Evolutionary conservation across 2,888 invertebrate species (phyloP).

Genomic region (Tipula confusa): DNA sequence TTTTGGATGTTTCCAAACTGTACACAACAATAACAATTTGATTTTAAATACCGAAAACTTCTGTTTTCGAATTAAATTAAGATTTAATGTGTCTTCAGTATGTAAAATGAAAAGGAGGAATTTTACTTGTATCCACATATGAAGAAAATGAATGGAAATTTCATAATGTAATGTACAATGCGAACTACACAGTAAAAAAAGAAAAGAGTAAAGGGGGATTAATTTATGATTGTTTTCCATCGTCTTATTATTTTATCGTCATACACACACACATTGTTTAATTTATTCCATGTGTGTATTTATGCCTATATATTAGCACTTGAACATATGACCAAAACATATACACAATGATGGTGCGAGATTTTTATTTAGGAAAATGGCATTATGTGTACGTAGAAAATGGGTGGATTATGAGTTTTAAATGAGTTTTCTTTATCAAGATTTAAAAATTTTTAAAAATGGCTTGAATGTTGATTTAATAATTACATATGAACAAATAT

Average conservation of each 20-base stretch:
- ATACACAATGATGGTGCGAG: neutral
- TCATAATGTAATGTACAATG: neutral
- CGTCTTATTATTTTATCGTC: constrained; percentile 12
- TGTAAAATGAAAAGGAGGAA: neutral
- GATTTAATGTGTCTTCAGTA: constrained; percentile 1
- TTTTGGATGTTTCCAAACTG: neutral
- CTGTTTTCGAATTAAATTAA: constrained; percentile 25
- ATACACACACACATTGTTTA: neutral
- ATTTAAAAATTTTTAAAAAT: neutral
- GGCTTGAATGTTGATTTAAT: constrained; percentile 20
- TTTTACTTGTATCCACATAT: neutral
- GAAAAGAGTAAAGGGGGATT: neutral
- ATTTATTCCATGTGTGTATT: neutral
- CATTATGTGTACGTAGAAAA: neutral
- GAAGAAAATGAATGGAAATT: neutral
- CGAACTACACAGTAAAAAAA: neutral
- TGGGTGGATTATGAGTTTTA: neutral
- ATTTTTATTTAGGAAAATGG: neutral
- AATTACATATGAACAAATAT: neutral
- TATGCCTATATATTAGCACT: neutral
- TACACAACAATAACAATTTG: neutral
- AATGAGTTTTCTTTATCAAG: constrained; percentile 25
- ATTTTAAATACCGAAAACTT: neutral
- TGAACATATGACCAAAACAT: constrained; percentile 3
- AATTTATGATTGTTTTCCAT: neutral